A percentile compares a stretch with the other conserved stretches of the same genome.
Conservation (phyloP, 2,888 invertebrate species). For the Tricholauxania praeusta region DNA sequence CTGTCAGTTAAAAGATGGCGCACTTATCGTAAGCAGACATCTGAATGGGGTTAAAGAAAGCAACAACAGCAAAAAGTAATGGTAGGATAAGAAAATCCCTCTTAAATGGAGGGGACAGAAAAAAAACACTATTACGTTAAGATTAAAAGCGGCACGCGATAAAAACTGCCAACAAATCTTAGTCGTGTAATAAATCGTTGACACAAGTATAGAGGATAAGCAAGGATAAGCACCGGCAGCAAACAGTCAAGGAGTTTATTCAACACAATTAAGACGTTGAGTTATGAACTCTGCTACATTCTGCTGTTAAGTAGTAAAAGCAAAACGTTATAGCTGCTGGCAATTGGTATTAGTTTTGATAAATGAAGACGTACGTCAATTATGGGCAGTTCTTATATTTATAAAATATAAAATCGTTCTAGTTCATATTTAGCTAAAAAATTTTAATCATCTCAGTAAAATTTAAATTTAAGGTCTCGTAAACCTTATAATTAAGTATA, state of each 20-base stretch:
- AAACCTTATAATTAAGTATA: no score
- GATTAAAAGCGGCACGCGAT: constrained; percentile 43
- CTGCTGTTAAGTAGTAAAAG: not conserved
- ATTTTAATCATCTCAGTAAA: no score
- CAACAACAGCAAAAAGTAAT: not conserved
- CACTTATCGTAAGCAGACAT: constrained; percentile 31
- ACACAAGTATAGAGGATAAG: constrained; percentile 21
- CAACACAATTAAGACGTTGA: constrained; percentile 4
- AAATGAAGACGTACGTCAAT: no score
- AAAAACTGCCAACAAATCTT: constrained; percentile 42
- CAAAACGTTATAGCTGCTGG: not conserved
- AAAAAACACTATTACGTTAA: constrained; percentile 13
- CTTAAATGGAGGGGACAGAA: not conserved
- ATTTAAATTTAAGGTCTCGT: no score
- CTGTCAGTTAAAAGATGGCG: constrained; percentile 17
- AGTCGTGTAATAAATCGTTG: constrained; percentile 38
- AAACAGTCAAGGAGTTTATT: not conserved
- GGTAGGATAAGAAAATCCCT: not conserved
- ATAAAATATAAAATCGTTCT: no score
- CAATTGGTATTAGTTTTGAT: not conserved
- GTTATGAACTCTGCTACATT: not conserved
- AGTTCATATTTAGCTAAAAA: no score
- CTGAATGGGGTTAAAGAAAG: not conserved
- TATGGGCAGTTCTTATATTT: no score
- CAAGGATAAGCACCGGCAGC: constrained; percentile 19